phyloP scores from a whole-genome alignment of 2,888 invertebrate species.

The Drosophila hamatofila region DNA sequence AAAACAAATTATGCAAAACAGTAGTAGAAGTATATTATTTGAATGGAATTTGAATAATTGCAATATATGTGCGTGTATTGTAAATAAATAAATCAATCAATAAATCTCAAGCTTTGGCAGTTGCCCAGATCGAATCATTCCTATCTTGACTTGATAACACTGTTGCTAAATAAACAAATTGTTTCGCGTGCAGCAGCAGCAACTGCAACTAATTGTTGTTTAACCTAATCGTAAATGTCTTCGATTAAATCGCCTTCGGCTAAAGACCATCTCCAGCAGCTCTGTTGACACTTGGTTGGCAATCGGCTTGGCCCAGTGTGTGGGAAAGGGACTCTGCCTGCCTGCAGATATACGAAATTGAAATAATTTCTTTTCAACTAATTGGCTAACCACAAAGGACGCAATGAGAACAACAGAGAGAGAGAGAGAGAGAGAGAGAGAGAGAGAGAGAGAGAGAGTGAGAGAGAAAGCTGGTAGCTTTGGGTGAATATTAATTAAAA shows the following conservation, averaged over 20 bases:
- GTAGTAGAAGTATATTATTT: no score
- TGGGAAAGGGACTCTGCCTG: neutral
- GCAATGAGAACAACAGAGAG: neutral
- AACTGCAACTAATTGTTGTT: slow-evolving; percentile 73
- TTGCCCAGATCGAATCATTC: neutral
- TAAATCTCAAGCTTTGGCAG: no score
- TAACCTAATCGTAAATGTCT: slow-evolving; percentile 69
- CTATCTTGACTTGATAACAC: neutral
- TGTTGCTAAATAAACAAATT: neutral
- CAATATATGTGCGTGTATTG: no score
- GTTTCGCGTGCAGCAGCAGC: slow-evolving; percentile 12
- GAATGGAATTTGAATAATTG: no score
- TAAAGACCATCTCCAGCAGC: slow-evolving; percentile 27
- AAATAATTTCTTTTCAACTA: slow-evolving; percentile 61
- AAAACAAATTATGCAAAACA: no score
- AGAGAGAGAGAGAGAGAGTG: slow-evolving; percentile 1
- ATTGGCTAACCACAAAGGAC: slow-evolving; percentile 58
- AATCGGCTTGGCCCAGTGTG: slow-evolving; percentile 65
- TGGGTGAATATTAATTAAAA: slow-evolving; percentile 74
- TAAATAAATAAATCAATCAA: no score
- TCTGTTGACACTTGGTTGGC: slow-evolving; percentile 78
- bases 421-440: slow-evolving; percentile 6
- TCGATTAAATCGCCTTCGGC: slow-evolving; percentile 51
- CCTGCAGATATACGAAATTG: slow-evolving; percentile 57
- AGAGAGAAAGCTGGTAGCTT: slow-evolving; percentile 3